Percentiles rank a stretch among this genome's conserved stretches.
These are phyloP conservation scores for Actinia tenebrosa DNA, from an alignment of 64 coral and sea anemone species.

Conservation along the genomic window DNA sequence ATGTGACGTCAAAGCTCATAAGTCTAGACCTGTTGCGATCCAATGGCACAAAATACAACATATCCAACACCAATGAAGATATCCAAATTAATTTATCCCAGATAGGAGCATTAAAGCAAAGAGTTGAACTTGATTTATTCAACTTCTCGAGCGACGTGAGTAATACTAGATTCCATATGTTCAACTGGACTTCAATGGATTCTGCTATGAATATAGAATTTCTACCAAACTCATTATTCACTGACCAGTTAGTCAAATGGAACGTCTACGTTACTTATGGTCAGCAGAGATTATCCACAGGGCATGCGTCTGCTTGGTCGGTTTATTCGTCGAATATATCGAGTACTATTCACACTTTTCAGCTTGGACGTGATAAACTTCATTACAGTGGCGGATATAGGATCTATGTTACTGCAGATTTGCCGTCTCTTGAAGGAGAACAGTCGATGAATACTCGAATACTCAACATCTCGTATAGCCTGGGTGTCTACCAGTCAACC, in stretches of 20 bases:
- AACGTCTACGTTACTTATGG: constrained; percentile 11
- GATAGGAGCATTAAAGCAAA: not conserved
- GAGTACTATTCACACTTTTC: not conserved
- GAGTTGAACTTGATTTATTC: not conserved
- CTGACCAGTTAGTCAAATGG: not conserved
- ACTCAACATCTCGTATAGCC: constrained; percentile 32
- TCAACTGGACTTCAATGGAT: constrained; percentile 21
- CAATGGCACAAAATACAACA: constrained; percentile 13
- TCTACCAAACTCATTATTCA: not conserved
- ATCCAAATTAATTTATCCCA: constrained; percentile 20
- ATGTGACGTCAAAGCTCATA: constrained; percentile 18
- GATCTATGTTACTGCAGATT: constrained; percentile 3
- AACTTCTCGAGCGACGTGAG: not conserved
- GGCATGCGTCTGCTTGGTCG: not conserved
- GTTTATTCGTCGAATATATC: constrained; percentile 1
- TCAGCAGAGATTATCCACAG: not conserved
- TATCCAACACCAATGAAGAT: not conserved
- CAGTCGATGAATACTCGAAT: not conserved
- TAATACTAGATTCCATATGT: constrained; percentile 20
- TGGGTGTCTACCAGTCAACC: constrained; percentile 18
- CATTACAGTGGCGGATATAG: constrained; percentile 6
- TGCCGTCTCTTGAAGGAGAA: not conserved
- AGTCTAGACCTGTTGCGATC: constrained; percentile 17
- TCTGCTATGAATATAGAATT: constrained; percentile 34
- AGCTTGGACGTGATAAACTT: not conserved